Percentiles rank a stretch among this genome's conserved stretches.
phyloP scores from a whole-genome alignment of 2,888 invertebrate species.

The Mylabris sibirica region DNA sequence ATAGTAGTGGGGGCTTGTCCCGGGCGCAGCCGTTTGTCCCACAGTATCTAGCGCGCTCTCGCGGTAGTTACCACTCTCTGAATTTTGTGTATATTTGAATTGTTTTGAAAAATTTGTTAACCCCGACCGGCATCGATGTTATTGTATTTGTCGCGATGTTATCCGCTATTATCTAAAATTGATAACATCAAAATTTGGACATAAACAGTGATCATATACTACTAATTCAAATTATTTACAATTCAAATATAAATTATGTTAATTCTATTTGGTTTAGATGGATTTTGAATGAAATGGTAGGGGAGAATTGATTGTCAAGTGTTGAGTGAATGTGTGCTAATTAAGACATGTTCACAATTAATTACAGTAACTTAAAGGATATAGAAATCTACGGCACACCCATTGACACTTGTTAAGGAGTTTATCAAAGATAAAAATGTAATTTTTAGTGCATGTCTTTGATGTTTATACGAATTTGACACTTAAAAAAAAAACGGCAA shows the following conservation, averaged over 20 bases:
- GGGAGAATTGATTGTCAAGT: not conserved
- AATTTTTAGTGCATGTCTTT: constrained; percentile 5
- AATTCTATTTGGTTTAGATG: not conserved
- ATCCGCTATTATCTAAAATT: constrained; percentile 27
- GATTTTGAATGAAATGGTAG: not conserved
- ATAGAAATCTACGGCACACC: constrained; percentile 21
- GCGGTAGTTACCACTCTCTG: constrained; percentile 41
- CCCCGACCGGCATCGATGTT: constrained; percentile 12
- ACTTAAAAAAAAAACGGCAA: not conserved
- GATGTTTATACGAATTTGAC: not conserved
- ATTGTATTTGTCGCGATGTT: constrained; percentile 17
- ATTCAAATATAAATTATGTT: not conserved
- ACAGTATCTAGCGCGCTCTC: constrained; percentile 55
- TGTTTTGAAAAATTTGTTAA: constrained; percentile 14
- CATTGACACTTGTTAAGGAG: constrained; percentile 30
- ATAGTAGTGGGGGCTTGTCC: constrained; percentile 59
- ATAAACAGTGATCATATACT: constrained; percentile 21
- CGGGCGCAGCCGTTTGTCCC: constrained; percentile 60
- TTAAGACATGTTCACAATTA: constrained; percentile 6
- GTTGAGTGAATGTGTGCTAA: constrained; percentile 10
- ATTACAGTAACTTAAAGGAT: constrained; percentile 18
- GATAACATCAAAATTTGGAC: constrained; percentile 27
- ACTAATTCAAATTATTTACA: not conserved
- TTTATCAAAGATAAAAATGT: not conserved
- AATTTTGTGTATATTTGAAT: constrained; percentile 3